Evolutionary conservation across 2,888 invertebrate species (phyloP).

Genomic region (Zaprionus bogoriensis): DNA sequence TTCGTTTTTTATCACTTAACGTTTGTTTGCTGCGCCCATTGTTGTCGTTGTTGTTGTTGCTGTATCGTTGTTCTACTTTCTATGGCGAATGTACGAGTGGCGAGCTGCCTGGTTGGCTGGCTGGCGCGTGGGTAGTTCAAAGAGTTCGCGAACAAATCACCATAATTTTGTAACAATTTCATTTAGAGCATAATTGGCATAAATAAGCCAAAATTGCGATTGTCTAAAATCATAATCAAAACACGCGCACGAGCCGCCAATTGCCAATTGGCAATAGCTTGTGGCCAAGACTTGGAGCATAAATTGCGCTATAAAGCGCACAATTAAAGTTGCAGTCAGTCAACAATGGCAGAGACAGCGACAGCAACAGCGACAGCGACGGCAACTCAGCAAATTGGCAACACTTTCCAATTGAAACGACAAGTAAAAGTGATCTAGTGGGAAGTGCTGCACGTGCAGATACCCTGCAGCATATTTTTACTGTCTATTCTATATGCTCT

Average conservation of each 20-base stretch:
- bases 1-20: conserved; percentile 31
- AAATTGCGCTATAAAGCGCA: conserved; percentile 75
- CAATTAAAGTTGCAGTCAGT: conserved; percentile 69
- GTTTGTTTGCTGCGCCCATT: conserved; percentile 25
- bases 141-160: conserved; percentile 45
- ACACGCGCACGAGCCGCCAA: conserved; percentile 48
- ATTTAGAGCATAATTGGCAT: conserved; percentile 69
- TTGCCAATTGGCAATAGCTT: conserved; percentile 33
- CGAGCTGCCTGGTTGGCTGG: too few species aligned
- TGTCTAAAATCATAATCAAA: conserved; percentile 65
- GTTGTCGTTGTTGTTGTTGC: conserved; percentile 5
- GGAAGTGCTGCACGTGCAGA: neutral
- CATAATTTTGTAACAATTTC: conserved; percentile 71
- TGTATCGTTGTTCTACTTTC: conserved; percentile 65
- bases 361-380: conserved; percentile 24
- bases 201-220: conserved; percentile 60
- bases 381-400: conserved; percentile 69
- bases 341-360: conserved; percentile 31
- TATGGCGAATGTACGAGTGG: too few species aligned
- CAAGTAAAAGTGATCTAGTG: conserved; percentile 46
- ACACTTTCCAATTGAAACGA: conserved; percentile 71
- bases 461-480: conserved; percentile 9
- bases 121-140: conserved; percentile 56
- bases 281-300: conserved; percentile 55
- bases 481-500: neutral